These are phyloP conservation scores for Pandemis cinnamomeana DNA, from an alignment of 2,888 invertebrate genomes.

Conservation along the genomic window DNA sequence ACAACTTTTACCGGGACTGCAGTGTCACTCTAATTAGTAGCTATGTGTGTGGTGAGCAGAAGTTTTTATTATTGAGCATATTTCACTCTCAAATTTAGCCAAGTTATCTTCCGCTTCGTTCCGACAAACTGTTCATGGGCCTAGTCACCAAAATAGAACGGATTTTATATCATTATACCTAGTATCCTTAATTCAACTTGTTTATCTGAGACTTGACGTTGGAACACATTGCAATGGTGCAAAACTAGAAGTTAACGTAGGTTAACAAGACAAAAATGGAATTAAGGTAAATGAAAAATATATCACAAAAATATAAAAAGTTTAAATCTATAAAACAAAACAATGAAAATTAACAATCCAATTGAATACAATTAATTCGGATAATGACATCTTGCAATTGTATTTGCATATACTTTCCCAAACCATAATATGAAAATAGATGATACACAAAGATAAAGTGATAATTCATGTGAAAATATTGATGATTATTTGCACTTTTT, in stretches of 20 bases:
- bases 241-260: conserved; percentile 1
- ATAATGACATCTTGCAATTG: background rate
- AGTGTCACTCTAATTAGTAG: background rate
- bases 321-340: conserved; percentile 15
- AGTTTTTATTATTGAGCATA: background rate
- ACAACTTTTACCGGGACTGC: background rate
- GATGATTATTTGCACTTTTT: conserved; percentile 21
- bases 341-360: conserved; percentile 3
- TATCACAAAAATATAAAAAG: conserved; percentile 31
- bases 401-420: background rate
- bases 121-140: background rate
- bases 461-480: background rate
- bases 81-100: background rate
- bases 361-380: conserved; percentile 2
- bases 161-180: background rate
- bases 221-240: conserved; percentile 28
- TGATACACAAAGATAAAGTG: background rate
- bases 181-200: conserved; percentile 12
- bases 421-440: conserved; percentile 19
- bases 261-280: conserved; percentile 12
- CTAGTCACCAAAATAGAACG: background rate
- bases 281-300: conserved; percentile 32
- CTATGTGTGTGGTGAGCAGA: no score
- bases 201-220: conserved; percentile 17
- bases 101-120: background rate